Percentiles rank a stretch among this genome's conserved stretches.
Evolutionary conservation across 2,797 vertebrate species (phyloP).

Genomic region (Malacoraja senta): DNA sequence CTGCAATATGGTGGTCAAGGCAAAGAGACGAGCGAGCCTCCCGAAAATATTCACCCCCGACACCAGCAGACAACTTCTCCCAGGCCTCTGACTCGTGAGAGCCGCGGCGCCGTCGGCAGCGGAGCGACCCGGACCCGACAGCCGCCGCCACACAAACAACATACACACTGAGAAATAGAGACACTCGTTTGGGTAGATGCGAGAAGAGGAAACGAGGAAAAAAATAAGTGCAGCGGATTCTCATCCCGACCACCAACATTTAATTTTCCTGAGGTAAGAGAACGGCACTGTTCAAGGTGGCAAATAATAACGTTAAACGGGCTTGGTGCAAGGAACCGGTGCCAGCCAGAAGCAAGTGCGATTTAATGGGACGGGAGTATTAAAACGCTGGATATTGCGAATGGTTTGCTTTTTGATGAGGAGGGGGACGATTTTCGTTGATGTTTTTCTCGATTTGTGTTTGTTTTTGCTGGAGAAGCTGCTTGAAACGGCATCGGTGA

Average conservation of each 20-base stretch:
- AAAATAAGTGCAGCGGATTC: neutral
- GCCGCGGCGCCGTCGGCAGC: neutral
- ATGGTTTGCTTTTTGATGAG: neutral
- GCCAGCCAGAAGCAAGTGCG: neutral
- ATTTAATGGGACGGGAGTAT: neutral
- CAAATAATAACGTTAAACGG: neutral
- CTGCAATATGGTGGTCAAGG: conserved; percentile 93
- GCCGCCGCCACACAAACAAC: too few species aligned
- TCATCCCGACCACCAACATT: neutral
- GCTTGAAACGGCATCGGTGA: neutral
- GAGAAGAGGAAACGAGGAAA: neutral
- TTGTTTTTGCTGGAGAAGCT: neutral
- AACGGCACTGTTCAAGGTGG: neutral
- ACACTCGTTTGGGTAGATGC: neutral
- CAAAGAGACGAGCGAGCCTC: conserved; percentile 54
- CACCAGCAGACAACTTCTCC: neutral
- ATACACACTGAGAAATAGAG: neutral
- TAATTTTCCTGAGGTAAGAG: neutral
- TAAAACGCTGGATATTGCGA: neutral
- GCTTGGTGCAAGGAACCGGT: neutral
- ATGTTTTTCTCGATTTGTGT: neutral
- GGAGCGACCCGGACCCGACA: neutral
- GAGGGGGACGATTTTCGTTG: too few species aligned
- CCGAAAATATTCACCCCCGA: neutral
- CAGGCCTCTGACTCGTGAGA: neutral